Evolutionary conservation across 2,888 invertebrate genomes (phyloP).

Genomic region (Mycalesis mineus): DNA sequence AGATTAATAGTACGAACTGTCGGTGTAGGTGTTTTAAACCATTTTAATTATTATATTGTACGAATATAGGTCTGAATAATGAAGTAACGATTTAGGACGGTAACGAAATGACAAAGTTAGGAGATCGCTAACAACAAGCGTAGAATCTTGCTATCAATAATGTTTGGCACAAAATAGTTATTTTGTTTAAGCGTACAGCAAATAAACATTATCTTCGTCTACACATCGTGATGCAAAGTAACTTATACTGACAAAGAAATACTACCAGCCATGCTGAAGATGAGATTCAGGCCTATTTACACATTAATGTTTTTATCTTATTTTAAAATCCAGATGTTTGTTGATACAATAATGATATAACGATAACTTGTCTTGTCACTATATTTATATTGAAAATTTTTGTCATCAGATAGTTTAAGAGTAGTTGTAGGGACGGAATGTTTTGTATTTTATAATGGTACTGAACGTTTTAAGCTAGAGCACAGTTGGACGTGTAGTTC

Average conservation of each 20-base stretch:
- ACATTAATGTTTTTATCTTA: background rate
- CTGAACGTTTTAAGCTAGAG: slow-evolving; percentile 13
- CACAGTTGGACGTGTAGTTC: background rate
- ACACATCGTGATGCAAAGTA: too few species aligned
- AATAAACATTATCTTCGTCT: too few species aligned
- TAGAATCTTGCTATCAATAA: too few species aligned
- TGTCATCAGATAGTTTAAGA: slow-evolving; percentile 12
- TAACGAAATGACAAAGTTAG: too few species aligned
- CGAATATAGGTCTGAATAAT: too few species aligned
- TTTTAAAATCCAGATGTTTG: background rate
- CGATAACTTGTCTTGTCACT: background rate
- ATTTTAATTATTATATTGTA: too few species aligned
- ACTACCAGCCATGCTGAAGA: background rate
- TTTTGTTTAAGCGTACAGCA: too few species aligned
- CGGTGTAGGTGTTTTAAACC: background rate
- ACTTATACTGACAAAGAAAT: too few species aligned
- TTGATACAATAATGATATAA: background rate
- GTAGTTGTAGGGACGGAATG: slow-evolving; percentile 27
- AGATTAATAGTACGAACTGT: slow-evolving; percentile 4
- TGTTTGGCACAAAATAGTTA: too few species aligned
- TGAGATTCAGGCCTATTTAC: background rate
- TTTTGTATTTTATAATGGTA: slow-evolving; percentile 26
- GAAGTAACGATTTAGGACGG: too few species aligned
- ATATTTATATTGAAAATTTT: slow-evolving; percentile 4
- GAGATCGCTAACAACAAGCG: too few species aligned